Evolutionary conservation across 2,797 vertebrate species (phyloP).

Genomic region (Leptodactylus fallax): DNA sequence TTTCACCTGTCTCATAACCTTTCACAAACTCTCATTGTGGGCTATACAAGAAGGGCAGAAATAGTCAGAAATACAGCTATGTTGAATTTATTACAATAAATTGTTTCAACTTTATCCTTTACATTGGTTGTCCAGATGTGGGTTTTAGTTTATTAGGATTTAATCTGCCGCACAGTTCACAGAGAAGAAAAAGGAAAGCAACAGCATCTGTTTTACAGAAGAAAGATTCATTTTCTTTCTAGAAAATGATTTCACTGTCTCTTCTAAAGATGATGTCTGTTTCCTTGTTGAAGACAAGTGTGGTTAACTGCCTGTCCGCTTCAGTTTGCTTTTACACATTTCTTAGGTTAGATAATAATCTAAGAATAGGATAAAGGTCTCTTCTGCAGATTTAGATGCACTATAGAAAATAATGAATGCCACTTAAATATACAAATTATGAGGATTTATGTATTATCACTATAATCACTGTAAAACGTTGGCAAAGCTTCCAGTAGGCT

Average conservation of each 20-base stretch:
- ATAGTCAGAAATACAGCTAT: background rate
- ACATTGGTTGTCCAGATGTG: background rate
- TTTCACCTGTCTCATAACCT: constrained; percentile 4
- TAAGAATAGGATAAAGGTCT: constrained; percentile 6
- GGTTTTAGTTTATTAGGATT: background rate
- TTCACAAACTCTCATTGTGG: background rate
- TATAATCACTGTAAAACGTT: constrained; percentile 18
- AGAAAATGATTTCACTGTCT: background rate
- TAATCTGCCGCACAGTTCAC: too few relatives aligned
- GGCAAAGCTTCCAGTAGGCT: constrained; percentile 30
- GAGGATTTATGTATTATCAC: constrained; percentile 29
- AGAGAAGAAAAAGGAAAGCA: background rate
- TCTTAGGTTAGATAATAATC: constrained; percentile 17
- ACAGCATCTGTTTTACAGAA: background rate
- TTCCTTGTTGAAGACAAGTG: constrained; percentile 7
- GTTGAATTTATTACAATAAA: background rate
- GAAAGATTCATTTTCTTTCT: background rate
- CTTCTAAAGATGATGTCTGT: constrained; percentile 12
- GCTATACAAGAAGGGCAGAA: background rate
- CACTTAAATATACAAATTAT: constrained; percentile 25
- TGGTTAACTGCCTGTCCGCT: constrained; percentile 11
- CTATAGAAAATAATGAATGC: constrained; percentile 34
- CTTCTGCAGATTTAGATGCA: background rate
- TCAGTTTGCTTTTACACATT: background rate
- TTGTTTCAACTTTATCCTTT: background rate